phyloP scores from a whole-genome alignment of 2,888 invertebrate genomes.

The Morpho helenor region DNA sequence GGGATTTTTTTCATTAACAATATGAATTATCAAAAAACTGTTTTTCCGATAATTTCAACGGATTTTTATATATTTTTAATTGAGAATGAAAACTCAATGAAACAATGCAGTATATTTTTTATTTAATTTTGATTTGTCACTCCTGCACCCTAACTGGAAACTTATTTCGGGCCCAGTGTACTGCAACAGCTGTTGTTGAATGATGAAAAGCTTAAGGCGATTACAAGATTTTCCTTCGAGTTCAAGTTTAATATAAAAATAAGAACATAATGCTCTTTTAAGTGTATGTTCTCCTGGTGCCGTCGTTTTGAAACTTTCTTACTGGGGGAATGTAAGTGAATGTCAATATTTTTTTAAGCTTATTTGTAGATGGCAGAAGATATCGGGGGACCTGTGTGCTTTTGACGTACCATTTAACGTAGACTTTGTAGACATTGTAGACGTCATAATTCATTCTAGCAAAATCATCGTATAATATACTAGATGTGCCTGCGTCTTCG shows the following conservation, averaged over 20 bases:
- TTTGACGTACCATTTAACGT: conserved; percentile 12
- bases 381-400: conserved; percentile 10
- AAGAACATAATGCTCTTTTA: conserved; percentile 67
- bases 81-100: conserved; percentile 1
- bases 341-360: conserved; percentile 33
- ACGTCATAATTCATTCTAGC: too few species aligned
- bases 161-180: conserved; percentile 27
- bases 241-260: conserved; percentile 71
- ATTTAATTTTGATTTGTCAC: conserved; percentile 23
- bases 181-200: conserved; percentile 63
- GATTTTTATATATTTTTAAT: background rate
- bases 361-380: conserved; percentile 17
- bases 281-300: conserved; percentile 52
- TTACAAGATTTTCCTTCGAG: conserved; percentile 56
- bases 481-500: too few species aligned
- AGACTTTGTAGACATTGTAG: too few species aligned
- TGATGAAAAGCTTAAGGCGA: conserved; percentile 72
- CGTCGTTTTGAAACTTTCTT: conserved; percentile 40
- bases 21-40: too few species aligned
- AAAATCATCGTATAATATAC: too few species aligned
- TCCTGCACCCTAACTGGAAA: conserved; percentile 21
- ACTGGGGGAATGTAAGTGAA: conserved; percentile 28
- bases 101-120: conserved; percentile 1
- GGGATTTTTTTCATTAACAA: too few species aligned
- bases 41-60: too few species aligned